These are phyloP conservation scores for Melanerpes formicivorus DNA, from an alignment of 2,113 vertebrate genomes.

Conservation along the genomic window DNA sequence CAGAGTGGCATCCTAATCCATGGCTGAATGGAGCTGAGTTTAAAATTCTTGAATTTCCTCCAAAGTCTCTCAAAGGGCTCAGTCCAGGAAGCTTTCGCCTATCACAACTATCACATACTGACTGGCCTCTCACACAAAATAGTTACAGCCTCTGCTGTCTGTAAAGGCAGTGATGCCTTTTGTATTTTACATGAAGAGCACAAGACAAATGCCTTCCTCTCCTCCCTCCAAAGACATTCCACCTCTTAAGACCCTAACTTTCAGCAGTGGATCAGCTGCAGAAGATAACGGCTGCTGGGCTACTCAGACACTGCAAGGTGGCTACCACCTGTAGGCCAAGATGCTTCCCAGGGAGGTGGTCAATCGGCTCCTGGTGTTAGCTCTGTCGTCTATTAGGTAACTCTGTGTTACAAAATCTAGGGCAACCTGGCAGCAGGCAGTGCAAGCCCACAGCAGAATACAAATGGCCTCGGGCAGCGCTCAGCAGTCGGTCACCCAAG, in stretches of 20 bases:
- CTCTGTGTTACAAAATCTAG: not conserved
- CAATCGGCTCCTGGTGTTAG: not conserved
- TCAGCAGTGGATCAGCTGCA: not conserved
- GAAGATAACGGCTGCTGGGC: not conserved
- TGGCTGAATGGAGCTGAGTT: not conserved
- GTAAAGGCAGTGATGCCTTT: not conserved
- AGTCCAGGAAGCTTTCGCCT: not conserved
- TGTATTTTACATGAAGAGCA: not conserved
- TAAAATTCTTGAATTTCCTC: not conserved
- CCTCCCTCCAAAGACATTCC: not conserved
- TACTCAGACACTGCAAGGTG: too few relatives aligned
- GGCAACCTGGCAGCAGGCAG: not conserved
- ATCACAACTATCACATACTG: not conserved
- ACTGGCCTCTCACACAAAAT: not conserved
- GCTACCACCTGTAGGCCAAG: not conserved
- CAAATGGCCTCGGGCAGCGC: not conserved
- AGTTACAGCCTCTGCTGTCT: not conserved
- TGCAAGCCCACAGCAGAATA: not conserved
- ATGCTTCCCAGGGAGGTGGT: not conserved
- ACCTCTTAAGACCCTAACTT: not conserved
- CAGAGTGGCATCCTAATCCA: not conserved
- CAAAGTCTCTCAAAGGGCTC: not conserved
- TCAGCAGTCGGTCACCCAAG: rapidly evolving
- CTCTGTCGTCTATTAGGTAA: not conserved
- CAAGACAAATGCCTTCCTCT: not conserved